Evolutionary conservation across 2,888 invertebrate genomes (phyloP), one percentile per base, ranked within the genome.

Genomic region (Callimorpha dominula): DNA sequence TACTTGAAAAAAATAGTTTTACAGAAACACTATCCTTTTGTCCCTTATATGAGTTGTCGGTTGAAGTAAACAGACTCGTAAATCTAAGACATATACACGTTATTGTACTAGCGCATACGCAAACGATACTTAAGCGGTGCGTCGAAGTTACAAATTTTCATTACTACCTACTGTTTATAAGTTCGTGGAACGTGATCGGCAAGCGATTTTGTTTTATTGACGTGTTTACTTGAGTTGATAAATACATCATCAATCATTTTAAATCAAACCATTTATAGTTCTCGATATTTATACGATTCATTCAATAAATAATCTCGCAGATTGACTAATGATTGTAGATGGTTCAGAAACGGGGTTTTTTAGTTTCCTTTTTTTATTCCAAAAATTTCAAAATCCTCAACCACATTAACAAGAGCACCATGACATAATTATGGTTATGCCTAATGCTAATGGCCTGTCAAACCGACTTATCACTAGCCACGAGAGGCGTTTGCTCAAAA

Each of bases 31-130:
- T 72, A 46, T 69, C 70, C 64, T 75, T 60, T 76, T 40, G 46
- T 54, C 69, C 79, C 73, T 83, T 80, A 77, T 81, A 4, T n/a
- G 5, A 12, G 31, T 60, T 12, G 57, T 20, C 54, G 43, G 70
- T 69, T 70, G 71, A 78, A 79, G 80, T 84, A 85, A 85, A 85
- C 84, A 84, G 54, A 63, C 75, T 78, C 80, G 77, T 84, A 82
- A 83, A 82, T 81, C 75, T 73, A 60, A 76, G 74, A 78, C 75
- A 81, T 65, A 63, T 43, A 74, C 79, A 78, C 78, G 82, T 80
- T 81, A 75, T 67, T 65, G 62, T 64, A 76, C 82, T 81, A 68
- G 79, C 72, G 78, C 75, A 70, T 54, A 62, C 43, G 15, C 14
- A n/a, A 52, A 14, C 20, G 31, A 42, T 65, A 65, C 71, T 52